Base-by-base conservation (phyloP, 2,113 vertebrate genomes). In the Genyomyrus donnyi region DNA sequence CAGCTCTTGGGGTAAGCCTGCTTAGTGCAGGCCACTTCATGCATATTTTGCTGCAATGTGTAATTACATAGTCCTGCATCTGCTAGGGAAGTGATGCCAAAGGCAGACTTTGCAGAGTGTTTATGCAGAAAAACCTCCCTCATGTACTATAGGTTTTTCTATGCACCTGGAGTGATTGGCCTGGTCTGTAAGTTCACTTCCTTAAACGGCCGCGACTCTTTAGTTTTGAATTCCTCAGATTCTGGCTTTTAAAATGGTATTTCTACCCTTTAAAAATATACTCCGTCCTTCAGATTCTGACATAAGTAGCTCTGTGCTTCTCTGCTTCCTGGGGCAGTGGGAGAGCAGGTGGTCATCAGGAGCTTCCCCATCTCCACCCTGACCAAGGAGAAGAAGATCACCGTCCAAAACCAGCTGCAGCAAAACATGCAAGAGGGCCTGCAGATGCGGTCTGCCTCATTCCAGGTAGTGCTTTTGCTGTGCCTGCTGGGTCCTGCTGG, bases 381-480 rank as follows among this genome's bases (percentile, higher is more conserved):
- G 90, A 98, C 97, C 2, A 99, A 99, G 95, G 98, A 99, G 91
- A 99, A 99, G 94, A 99, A 98, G 95, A 99, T 99, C 93, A 97
- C 96, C 46, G 95, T 99, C 90, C 98, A 98, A 94, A 99, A 98
- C 93, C 98, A 98, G 91, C 96, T 99, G 87, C 98, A 99, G 92
- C 98, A 99, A 93, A 97, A 96, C 91, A 97, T 98, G 96, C 98
- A 99, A 91, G 98, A 99, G 91, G 98, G 98, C 56, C 92, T 99
- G 39, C 98, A 99, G 94, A 96, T 99, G 90, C 96, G 97, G 66
- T 99, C 98, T 17, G 97, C 98, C 17, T 96, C 97, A 9, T 98
- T 98, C 94, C 98, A 99, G 98, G 98, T 99, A 95, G 24, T 70
- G 45, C 80, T 70, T 35, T 87, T 53, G 17, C 49, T 31, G 8